Evolutionary conservation across 2,888 invertebrate species (phyloP).

Genomic region (Agrotis segetum): DNA sequence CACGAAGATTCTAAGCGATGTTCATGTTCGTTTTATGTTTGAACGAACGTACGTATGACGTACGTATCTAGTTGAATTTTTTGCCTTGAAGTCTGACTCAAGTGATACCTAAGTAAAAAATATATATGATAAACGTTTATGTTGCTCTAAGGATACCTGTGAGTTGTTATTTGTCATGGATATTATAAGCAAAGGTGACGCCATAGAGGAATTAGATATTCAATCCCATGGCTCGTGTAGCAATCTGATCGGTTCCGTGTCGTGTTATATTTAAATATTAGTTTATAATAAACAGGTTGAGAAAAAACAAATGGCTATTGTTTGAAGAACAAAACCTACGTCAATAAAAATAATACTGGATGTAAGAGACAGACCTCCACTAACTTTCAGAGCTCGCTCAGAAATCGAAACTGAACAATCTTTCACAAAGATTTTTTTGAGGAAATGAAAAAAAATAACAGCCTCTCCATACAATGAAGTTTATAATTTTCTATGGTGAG

Average conservation of each 20-base stretch:
- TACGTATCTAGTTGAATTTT: background rate
- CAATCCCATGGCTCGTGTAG: conserved; percentile 40
- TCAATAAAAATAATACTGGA: no score
- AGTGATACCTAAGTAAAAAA: background rate
- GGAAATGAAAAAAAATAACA: no score
- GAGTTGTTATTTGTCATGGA: conserved; percentile 37
- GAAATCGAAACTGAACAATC: no score
- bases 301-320: background rate
- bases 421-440: no score
- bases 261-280: conserved; percentile 20
- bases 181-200: conserved; percentile 42
- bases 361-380: no score
- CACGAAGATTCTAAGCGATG: background rate
- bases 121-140: background rate
- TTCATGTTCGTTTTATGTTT: background rate
- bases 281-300: background rate
- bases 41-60: no score
- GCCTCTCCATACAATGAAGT: no score
- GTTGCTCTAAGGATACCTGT: conserved; percentile 1
- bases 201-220: conserved; percentile 45
- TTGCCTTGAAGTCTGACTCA: background rate
- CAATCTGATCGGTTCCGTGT: conserved; percentile 44
- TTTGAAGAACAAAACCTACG: background rate
- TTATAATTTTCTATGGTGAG: no score
- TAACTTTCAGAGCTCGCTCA: no score